Evolutionary conservation across 2,797 vertebrate genomes (phyloP).

Genomic region (Rhincodon typus): DNA sequence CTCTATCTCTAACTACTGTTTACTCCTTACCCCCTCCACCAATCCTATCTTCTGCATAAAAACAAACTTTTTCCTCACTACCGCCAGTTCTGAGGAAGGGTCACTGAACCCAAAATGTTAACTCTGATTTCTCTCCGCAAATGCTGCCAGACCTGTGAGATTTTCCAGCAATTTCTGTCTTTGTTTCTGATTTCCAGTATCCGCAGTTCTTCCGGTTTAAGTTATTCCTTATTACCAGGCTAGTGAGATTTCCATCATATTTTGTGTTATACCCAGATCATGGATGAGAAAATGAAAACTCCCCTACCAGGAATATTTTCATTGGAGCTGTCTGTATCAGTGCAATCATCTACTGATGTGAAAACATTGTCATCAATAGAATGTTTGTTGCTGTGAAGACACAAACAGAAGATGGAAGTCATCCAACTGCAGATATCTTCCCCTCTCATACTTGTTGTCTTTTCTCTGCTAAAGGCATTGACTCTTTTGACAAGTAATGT

Average conservation of each 20-base stretch:
- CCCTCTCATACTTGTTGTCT: not conserved
- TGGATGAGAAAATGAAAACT: conserved; percentile 35
- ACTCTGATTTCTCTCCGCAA: no score
- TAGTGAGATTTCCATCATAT: not conserved
- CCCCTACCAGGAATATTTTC: conserved; percentile 28
- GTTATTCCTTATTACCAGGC: not conserved
- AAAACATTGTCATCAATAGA: not conserved
- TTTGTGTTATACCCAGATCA: not conserved
- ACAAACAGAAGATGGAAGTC: not conserved
- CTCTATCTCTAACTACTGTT: no score
- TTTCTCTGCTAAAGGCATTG: not conserved
- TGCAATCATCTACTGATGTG: conserved; percentile 12
- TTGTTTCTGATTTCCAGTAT: no score
- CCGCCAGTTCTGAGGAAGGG: no score
- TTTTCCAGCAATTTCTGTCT: no score
- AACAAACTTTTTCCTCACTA: no score
- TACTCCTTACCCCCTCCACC: no score
- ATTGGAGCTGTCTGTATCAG: not conserved
- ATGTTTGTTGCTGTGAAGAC: conserved; percentile 11
- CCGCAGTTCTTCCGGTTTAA: not conserved
- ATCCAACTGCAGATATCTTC: not conserved
- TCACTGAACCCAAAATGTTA: no score
- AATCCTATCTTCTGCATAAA: no score
- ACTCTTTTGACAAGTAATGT: not conserved
- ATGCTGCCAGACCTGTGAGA: no score